Evolutionary conservation across 2,113 vertebrate species (phyloP).

Genomic region (Callaeas wilsoni): DNA sequence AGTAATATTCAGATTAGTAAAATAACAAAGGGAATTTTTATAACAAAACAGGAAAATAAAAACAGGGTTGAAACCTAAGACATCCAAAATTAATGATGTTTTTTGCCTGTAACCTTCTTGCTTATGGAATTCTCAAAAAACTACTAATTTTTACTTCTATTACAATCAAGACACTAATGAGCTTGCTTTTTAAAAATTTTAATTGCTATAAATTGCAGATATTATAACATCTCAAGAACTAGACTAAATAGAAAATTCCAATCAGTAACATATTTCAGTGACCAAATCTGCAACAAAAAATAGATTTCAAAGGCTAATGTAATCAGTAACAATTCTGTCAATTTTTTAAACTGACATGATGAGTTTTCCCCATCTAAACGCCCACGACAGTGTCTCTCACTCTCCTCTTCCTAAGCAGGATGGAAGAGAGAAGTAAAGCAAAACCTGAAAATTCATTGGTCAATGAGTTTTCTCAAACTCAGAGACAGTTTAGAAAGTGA

Average conservation of each 20-base stretch:
- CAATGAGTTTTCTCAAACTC: too few species aligned
- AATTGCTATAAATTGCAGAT: neutral
- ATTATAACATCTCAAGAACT: neutral
- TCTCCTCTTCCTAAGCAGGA: neutral
- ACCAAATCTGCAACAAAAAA: neutral
- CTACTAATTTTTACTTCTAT: neutral
- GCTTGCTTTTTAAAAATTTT: neutral
- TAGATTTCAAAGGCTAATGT: neutral
- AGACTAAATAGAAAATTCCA: neutral
- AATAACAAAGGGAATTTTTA: neutral
- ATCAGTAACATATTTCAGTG: neutral
- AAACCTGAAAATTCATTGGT: neutral
- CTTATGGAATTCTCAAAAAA: neutral
- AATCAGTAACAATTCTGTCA: neutral
- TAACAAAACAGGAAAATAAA: neutral
- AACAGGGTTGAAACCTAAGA: neutral
- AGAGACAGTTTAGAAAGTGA: neutral
- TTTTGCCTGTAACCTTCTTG: neutral
- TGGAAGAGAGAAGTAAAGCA: neutral
- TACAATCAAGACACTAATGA: neutral
- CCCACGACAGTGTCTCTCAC: rapidly evolving
- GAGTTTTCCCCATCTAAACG: neutral
- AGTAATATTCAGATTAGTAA: neutral
- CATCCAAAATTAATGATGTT: neutral
- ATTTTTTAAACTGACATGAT: neutral